These are phyloP conservation scores for Apodemia zela DNA, from an alignment of 2,888 invertebrate genomes.

Conservation along the genomic window DNA sequence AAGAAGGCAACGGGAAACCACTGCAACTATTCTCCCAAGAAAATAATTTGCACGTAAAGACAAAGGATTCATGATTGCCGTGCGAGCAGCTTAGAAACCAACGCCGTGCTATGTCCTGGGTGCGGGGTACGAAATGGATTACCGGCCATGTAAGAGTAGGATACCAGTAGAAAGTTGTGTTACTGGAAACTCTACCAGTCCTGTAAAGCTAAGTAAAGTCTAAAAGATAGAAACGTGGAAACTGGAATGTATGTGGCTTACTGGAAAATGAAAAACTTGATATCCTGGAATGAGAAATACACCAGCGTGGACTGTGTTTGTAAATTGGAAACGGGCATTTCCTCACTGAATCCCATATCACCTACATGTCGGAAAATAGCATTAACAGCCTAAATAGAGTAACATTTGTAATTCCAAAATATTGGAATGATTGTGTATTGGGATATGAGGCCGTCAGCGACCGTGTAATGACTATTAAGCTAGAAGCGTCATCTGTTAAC, in stretches of 20 bases:
- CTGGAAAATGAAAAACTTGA: constrained; percentile 24
- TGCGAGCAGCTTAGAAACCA: constrained; percentile 28
- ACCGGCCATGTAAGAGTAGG: constrained; percentile 27
- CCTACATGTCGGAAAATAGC: constrained; percentile 23
- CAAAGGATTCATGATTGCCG: constrained; percentile 14
- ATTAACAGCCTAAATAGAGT: too few relatives aligned
- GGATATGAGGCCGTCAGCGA: too few relatives aligned
- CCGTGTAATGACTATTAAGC: constrained; percentile 12
- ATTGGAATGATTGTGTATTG: too few relatives aligned
- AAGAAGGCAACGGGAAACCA: constrained; percentile 29
- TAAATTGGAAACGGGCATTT: constrained; percentile 28
- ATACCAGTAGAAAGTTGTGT: constrained; percentile 30
- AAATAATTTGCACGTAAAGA: constrained; percentile 21
- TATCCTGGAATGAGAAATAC: constrained; percentile 28
- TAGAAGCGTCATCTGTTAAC: constrained; percentile 22
- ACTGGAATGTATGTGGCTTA: constrained; percentile 31
- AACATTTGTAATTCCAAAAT: too few relatives aligned
- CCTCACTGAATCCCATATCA: constrained; percentile 22
- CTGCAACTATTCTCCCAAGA: constrained; percentile 25
- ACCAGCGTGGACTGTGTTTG: constrained; percentile 24
- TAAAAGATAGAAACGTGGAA: constrained; percentile 32
- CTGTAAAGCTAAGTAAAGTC: constrained; percentile 20
- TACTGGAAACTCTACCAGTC: constrained; percentile 26
- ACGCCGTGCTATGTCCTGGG: constrained; percentile 27
- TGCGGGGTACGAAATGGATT: constrained; percentile 28